These are phyloP conservation scores for Bradysia coprophila DNA, from an alignment of 1,140 invertebrate species.

Conservation along the genomic window DNA sequence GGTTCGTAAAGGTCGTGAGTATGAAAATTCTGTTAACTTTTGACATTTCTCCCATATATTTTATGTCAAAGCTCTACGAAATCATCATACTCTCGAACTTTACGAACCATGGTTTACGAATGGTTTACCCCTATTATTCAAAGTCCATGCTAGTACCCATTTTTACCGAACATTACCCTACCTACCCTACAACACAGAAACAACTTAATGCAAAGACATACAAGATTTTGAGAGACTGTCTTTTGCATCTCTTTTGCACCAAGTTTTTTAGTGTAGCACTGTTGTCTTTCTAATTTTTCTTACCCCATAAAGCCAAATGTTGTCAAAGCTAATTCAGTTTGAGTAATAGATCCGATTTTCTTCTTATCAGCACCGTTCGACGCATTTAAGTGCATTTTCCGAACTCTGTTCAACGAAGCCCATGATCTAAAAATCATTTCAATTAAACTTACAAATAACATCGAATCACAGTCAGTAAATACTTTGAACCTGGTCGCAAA, in stretches of 20 bases:
- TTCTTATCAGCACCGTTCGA: conserved; percentile 23
- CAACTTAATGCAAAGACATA: too few species aligned
- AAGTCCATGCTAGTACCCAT: too few species aligned
- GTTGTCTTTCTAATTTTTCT: not conserved
- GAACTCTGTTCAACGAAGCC: conserved; percentile 39
- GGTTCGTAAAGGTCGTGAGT: too few species aligned
- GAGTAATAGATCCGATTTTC: conserved; percentile 31
- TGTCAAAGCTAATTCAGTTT: conserved; percentile 60
- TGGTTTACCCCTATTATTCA: not conserved
- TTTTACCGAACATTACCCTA: too few species aligned
- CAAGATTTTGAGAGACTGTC: too few species aligned
- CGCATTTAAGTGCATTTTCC: conserved; percentile 36
- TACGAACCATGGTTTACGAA: too few species aligned
- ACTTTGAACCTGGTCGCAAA: conserved; percentile 32
- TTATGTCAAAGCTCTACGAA: too few species aligned
- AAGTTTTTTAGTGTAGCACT: too few species aligned
- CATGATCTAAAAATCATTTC: conserved; percentile 25
- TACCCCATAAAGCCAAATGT: conserved; percentile 63
- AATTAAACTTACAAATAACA: not conserved
- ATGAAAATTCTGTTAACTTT: not conserved
- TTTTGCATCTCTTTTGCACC: too few species aligned
- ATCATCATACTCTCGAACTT: too few species aligned
- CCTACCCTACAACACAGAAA: too few species aligned
- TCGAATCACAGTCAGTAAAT: conserved; percentile 14
- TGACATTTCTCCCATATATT: not conserved